Evolutionary conservation across 1,140 invertebrate genomes (phyloP), one percentile per base, ranked within the genome.

Genomic region (Apis mellifera): DNA sequence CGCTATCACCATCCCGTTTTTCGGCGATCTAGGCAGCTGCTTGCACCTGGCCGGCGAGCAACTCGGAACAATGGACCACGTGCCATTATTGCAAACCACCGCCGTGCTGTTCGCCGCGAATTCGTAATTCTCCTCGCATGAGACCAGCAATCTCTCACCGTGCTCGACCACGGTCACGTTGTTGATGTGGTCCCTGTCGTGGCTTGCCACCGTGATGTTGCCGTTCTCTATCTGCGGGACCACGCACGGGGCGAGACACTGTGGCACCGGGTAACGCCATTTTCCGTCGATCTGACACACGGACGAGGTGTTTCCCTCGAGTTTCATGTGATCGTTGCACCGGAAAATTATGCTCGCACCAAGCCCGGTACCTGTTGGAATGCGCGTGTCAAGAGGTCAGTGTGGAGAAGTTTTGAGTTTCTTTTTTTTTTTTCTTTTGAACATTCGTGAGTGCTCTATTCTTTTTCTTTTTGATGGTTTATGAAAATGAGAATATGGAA

Each of bases 1-100:
- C 0, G 98, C 99, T 72, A 99, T 97, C 2, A 99, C 98, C 96
- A 99, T 98, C 2, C 98, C 98, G 89, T 99, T 97, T 60, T 97
- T 96, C 0, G 99, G 98, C 12, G 96, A 94, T 84, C 96, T 97
- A 0, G 99, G 99, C 93, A 99, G 96, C 88, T 96, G 96, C 92
- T 98, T 98, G 92, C 99, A 99, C 86, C 95, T 95, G 88, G 97
- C 97, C 52, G 98, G 98, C 72, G 97, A 96, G 94, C 98, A 99
- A 69, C 96, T 95, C 0, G 98, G 99, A 84, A 99, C 97, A 86
- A 98, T 97, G 0, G 97, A 97, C 98, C 98, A 99, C 0, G 98
- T 99, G 13, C 98, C 98, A 91, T 99, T 99, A 90, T 98, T 97
- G 90, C 99, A 99, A 0, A 95, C 96, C 1, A 97, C 96, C 0